Conservation (phyloP, 2,888 invertebrate species). For the Ephialtes manifestator region DNA sequence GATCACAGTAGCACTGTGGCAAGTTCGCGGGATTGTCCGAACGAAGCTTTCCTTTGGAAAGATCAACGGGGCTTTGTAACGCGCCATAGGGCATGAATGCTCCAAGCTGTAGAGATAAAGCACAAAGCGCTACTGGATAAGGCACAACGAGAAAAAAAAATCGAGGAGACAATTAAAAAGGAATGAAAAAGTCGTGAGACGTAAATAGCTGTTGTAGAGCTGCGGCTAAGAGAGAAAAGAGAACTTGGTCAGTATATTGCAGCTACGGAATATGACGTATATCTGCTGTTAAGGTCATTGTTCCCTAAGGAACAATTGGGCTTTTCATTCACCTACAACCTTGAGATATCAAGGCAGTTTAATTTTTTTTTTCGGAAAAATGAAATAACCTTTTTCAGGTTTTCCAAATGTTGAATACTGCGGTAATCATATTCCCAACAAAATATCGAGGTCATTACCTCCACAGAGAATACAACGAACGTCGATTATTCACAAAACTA, state of each 20-base stretch:
- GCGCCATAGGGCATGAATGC: background rate
- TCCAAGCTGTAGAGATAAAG: background rate
- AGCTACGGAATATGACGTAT: background rate
- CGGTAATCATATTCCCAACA: too few species aligned
- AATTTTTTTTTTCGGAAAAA: too few species aligned
- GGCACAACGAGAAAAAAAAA: background rate
- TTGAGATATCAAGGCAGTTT: background rate
- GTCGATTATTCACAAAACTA: too few species aligned
- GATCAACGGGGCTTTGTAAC: background rate
- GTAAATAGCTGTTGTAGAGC: background rate
- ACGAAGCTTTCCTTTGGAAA: background rate
- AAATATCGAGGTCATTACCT: too few species aligned
- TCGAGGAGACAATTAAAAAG: slow-evolving; percentile 1
- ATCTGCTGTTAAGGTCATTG: background rate
- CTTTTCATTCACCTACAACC: background rate
- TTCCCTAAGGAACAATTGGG: background rate
- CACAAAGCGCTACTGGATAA: background rate
- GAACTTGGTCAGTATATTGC: background rate
- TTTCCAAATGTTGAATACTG: too few species aligned
- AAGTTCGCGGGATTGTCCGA: background rate
- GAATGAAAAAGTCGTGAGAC: slow-evolving; percentile 1
- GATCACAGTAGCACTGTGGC: background rate
- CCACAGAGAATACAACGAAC: too few species aligned
- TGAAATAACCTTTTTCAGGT: too few species aligned
- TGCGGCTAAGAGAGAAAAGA: background rate